Conservation (phyloP, 1,140 invertebrate species). For the Trichonephila clavipes region DNA sequence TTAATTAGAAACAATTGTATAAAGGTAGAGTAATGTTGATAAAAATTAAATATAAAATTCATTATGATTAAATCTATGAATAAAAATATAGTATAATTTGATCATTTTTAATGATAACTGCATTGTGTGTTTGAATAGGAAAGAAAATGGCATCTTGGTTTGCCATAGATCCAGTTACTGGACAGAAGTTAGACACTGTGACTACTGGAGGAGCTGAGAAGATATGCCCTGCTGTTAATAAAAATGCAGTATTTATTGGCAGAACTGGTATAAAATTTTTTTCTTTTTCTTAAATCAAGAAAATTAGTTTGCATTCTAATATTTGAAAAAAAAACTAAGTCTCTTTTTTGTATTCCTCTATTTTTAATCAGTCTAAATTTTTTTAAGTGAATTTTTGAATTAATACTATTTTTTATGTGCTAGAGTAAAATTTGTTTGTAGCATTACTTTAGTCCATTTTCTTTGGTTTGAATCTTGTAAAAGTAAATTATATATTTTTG, state of each 20-base stretch:
- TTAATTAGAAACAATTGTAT: too few species aligned
- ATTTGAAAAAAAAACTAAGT: background rate
- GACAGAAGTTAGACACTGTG: constrained; percentile 89
- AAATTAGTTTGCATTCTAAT: background rate
- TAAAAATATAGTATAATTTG: background rate
- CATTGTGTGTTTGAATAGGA: constrained; percentile 80
- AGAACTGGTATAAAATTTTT: constrained; percentile 84
- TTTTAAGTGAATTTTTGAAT: background rate
- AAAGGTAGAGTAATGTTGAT: too few species aligned
- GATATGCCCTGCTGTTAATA: constrained; percentile 82
- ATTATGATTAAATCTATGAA: too few species aligned
- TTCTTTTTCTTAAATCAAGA: background rate
- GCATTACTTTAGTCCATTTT: too few species aligned
- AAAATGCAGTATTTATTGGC: constrained; percentile 87
- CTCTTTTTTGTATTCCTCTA: background rate
- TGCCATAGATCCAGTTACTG: constrained; percentile 94
- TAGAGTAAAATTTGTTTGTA: too few species aligned
- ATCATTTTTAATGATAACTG: background rate
- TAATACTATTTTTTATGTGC: too few species aligned
- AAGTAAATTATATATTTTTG: too few species aligned
- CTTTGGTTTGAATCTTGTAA: too few species aligned
- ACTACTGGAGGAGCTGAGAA: constrained; percentile 86
- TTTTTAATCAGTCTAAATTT: background rate
- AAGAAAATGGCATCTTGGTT: constrained; percentile 98
- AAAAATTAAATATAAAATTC: too few species aligned